A percentile compares a stretch with the other conserved stretches of the same genome.
Conservation (phyloP, 2,113 vertebrate genomes). For the Pomatostomus ruficeps region DNA sequence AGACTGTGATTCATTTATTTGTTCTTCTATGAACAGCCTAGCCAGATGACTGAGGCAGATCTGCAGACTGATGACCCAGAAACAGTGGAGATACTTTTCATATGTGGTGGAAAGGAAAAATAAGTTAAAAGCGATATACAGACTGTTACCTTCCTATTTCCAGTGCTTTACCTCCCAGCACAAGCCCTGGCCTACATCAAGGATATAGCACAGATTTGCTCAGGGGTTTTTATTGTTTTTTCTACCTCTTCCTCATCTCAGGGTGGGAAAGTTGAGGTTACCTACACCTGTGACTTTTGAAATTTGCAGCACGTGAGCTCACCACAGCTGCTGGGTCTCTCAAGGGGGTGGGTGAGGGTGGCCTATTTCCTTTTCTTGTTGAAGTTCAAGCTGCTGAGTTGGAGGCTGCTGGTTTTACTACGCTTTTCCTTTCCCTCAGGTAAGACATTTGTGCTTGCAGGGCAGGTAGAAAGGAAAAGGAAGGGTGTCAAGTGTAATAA, state of each 20-base stretch:
- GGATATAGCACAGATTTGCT: neutral
- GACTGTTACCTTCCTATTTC: neutral
- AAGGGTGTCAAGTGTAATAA: neutral
- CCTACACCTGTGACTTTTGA: neutral
- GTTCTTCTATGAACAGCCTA: neutral
- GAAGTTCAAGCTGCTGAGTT: neutral
- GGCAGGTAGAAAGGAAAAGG: neutral
- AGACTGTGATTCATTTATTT: neutral
- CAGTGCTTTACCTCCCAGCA: neutral
- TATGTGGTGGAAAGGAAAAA: neutral
- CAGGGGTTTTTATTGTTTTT: neutral
- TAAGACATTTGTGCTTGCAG: neutral
- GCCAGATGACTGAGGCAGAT: neutral
- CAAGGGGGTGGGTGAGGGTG: neutral
- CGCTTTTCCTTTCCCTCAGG: neutral
- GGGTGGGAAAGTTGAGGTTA: neutral
- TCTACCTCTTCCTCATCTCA: neutral
- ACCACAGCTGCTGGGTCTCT: neutral
- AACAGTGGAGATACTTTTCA: neutral
- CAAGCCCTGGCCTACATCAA: neutral
- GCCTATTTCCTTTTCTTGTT: neutral
- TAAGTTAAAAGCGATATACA: neutral
- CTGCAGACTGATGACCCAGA: neutral
- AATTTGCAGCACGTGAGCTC: neutral
- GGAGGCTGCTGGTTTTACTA: neutral